These are phyloP conservation scores for Gymnothorax reevesii DNA, from an alignment of 2,797 vertebrate species.

Conservation along the genomic window DNA sequence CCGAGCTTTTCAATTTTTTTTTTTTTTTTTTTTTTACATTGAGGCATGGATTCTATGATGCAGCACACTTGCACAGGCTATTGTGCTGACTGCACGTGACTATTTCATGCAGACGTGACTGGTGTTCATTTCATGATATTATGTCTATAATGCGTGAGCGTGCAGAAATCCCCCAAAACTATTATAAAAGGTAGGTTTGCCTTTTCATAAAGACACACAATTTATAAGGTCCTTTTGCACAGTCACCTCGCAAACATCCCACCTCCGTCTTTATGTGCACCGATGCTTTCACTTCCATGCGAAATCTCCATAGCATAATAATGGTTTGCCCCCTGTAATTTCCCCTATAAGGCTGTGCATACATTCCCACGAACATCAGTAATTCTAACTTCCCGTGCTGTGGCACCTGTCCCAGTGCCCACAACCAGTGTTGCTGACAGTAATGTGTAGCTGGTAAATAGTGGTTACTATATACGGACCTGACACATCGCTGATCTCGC, in stretches of 20 bases:
- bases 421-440: constrained; percentile 33
- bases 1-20: not conserved
- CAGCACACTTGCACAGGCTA: not conserved
- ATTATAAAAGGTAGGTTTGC: not conserved
- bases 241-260: too few relatives aligned
- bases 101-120: constrained; percentile 1
- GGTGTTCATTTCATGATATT: not conserved
- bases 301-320: constrained; percentile 10
- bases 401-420: not conserved
- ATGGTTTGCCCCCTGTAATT: constrained; percentile 19
- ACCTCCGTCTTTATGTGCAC: not conserved
- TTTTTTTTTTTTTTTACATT: not conserved
- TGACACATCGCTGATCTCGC: constrained; percentile 38
- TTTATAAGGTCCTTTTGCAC: not conserved
- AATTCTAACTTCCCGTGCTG: not conserved
- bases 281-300: not conserved
- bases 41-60: not conserved
- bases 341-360: not conserved
- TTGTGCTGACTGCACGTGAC: not conserved
- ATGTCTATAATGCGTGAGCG: not conserved
- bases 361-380: not conserved
- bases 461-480: constrained; percentile 30
- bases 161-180: not conserved
- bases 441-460: constrained; percentile 29
- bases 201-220: not conserved